Evolutionary conservation across 2,888 invertebrate species (phyloP), one percentile per base, ranked within the genome.

Genomic region (Zhuqinia jingwanae): DNA sequence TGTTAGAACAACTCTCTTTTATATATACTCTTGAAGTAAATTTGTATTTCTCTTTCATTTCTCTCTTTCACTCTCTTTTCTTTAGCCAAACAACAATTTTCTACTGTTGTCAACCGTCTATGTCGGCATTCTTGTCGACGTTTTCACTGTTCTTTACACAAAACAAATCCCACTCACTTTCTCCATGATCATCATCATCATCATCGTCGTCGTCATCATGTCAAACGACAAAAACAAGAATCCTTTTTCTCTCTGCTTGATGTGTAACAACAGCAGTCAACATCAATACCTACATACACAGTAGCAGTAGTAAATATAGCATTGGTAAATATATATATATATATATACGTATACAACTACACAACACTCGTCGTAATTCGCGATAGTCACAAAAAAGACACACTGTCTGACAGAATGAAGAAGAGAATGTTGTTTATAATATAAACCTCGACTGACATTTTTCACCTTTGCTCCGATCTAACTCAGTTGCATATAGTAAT

Each of bases 191-290:
- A 75, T 65, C 65, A n/a, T 65, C 65, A 63, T 75, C 75, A 50
- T 11, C 13, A 36, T 53, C 75, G 27, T 53, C 27, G 27, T 36
- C 65, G 17, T 65, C 65, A 65, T 56, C 75, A 75, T 75, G 75
- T 56, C 53, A 70, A 56, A 75, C 53, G 75, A 75, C 53, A 75
- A 53, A 30, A 75, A 75, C 70, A 70, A 70, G 70, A 70, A 70
- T 70, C 70, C 70, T 70, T 70, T 50, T 36, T 36, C 36, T 36
- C 36, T 70, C 70, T 70, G 47, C 36, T 36, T 8, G 3, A 3
- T 70, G 45, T 70, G 45, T 50, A 70, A 47, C 47, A 70, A 65
- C 70, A 70, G 30, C 2, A 58, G 65, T 65, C 36, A 68, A 45
- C 68, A 70, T 47, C 5, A 22, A 47, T 70, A 47, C 70, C 47